A percentile compares a stretch with the other conserved stretches of the same genome.
Evolutionary conservation across 2,797 vertebrate genomes (phyloP).

Genomic region (Characodon lateralis): DNA sequence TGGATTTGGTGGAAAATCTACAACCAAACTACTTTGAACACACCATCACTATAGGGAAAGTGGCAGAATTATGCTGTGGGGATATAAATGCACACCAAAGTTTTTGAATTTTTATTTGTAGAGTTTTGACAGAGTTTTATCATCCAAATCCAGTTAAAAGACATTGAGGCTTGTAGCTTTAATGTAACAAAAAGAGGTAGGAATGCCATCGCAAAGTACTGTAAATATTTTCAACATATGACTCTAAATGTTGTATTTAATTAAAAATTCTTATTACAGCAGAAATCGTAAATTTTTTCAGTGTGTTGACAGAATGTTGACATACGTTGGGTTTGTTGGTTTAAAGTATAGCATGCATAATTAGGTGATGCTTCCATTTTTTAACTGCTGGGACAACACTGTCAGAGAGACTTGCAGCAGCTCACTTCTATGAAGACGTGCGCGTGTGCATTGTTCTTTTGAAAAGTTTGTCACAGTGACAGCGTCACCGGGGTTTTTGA

Average conservation of each 20-base stretch:
- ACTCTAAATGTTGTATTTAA: conserved; percentile 5
- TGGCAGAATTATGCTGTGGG: background rate
- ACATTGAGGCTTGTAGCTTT: background rate
- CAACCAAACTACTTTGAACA: background rate
- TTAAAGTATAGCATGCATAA: conserved; percentile 71
- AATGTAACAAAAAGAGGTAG: background rate
- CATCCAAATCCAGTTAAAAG: background rate
- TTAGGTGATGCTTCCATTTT: conserved; percentile 76
- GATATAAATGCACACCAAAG: no score
- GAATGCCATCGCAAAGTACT: background rate
- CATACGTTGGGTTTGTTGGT: conserved; percentile 77
- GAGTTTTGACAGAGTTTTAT: background rate
- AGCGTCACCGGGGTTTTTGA: conserved; percentile 83
- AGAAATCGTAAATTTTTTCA: conserved; percentile 28
- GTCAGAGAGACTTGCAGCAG: conserved; percentile 73
- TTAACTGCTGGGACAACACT: conserved; percentile 77
- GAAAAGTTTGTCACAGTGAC: conserved; percentile 85
- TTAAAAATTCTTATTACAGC: background rate
- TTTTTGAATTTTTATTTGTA: background rate
- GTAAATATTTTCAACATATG: no score
- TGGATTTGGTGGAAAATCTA: background rate
- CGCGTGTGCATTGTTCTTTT: conserved; percentile 79
- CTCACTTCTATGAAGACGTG: conserved; percentile 75
- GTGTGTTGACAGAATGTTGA: conserved; percentile 58
- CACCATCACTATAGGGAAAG: background rate